Percentiles rank a stretch among this genome's conserved stretches.
Evolutionary conservation across 2,888 invertebrate species (phyloP).

Genomic region (Ypsolopha scabrella): DNA sequence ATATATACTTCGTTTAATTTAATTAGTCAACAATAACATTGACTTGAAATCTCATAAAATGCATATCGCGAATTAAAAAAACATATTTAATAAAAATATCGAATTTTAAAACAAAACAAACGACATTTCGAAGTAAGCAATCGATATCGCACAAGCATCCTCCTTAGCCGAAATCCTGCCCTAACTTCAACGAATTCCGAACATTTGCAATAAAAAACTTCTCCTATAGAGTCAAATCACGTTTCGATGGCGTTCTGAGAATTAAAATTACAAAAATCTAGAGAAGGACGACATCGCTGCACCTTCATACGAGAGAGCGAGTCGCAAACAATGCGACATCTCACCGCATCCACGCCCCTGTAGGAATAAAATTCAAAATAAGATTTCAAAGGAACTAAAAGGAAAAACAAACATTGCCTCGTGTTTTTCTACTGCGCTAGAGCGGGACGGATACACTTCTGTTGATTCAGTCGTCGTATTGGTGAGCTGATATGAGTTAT

Average conservation of each 20-base stretch:
- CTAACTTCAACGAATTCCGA: conserved; percentile 39
- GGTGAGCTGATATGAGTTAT: conserved; percentile 64
- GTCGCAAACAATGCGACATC: conserved; percentile 71
- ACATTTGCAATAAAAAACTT: conserved; percentile 56
- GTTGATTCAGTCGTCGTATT: conserved; percentile 33
- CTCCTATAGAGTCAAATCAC: conserved; percentile 57
- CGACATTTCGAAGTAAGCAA: conserved; percentile 16
- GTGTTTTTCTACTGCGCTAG: conserved; percentile 58
- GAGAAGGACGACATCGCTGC: conserved; percentile 29
- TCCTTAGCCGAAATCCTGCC: conserved; percentile 22
- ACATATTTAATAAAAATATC: no score
- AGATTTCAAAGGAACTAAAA: conserved; percentile 66
- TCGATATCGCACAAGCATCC: conserved; percentile 30
- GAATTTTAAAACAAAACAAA: no score
- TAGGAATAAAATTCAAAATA: conserved; percentile 67
- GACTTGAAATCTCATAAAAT: no score
- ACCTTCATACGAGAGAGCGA: conserved; percentile 43
- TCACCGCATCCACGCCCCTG: conserved; percentile 68
- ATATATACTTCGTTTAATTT: no score
- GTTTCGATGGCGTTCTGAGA: conserved; percentile 64
- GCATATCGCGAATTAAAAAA: no score
- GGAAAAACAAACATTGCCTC: conserved; percentile 55
- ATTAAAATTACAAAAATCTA: conserved; percentile 68
- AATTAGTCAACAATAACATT: no score
- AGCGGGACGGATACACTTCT: conserved; percentile 42